Conservation (phyloP, 2,113 vertebrate species). For the Thalassoma bifasciatum region DNA sequence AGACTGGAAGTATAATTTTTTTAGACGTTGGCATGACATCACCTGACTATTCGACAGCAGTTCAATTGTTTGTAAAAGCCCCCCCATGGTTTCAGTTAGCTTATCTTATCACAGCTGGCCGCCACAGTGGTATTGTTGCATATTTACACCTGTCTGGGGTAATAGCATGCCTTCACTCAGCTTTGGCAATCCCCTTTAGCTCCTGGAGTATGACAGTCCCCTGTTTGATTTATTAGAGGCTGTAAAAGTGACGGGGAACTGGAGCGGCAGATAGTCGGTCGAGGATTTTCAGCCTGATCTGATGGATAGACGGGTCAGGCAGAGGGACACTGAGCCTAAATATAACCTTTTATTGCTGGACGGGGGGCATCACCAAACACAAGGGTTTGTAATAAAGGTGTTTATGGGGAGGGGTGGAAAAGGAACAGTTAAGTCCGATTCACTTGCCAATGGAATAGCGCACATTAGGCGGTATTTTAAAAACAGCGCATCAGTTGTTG, state of each 20-base stretch:
- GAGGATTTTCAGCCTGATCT: conserved; percentile 53
- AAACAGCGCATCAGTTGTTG: conserved; percentile 33
- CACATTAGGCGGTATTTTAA: conserved; percentile 11
- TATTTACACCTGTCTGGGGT: conserved; percentile 12
- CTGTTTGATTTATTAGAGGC: conserved; percentile 46
- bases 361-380: conserved; percentile 33
- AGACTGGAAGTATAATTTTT: too few species aligned
- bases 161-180: background rate
- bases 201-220: conserved; percentile 17
- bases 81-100: conserved; percentile 26
- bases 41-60: too few species aligned
- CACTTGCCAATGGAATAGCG: conserved; percentile 24
- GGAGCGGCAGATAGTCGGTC: conserved; percentile 13
- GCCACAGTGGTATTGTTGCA: conserved; percentile 26
- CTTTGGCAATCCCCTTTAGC: conserved; percentile 3
- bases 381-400: conserved; percentile 54
- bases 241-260: conserved; percentile 53
- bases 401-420: conserved; percentile 29
- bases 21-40: too few species aligned
- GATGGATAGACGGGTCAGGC: conserved; percentile 37
- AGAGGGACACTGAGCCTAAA: conserved; percentile 48
- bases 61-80: too few species aligned
- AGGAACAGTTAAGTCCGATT: conserved; percentile 63
- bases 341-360: conserved; percentile 59
- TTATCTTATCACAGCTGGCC: conserved; percentile 10